Evolutionary conservation across 1,140 invertebrate genomes (phyloP).

Genomic region (Conus betulinus): DNA sequence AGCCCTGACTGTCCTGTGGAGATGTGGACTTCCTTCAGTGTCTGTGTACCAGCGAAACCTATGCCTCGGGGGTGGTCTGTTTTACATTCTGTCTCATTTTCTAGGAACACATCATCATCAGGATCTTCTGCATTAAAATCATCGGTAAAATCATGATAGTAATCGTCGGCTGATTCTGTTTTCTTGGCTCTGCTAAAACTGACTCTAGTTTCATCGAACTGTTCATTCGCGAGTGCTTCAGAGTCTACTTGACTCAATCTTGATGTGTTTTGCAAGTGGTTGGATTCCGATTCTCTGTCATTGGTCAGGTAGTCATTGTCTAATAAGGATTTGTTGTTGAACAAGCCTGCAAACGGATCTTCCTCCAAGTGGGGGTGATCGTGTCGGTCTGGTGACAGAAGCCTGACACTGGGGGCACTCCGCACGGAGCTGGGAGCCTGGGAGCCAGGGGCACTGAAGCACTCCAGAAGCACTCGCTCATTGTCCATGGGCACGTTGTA

Average conservation of each 20-base stretch:
- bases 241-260: neutral
- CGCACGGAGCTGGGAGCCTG: constrained; percentile 30
- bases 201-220: neutral
- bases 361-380: constrained; percentile 16
- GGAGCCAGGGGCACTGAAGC: constrained; percentile 28
- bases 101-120: neutral
- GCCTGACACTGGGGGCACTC: constrained; percentile 28
- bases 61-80: neutral
- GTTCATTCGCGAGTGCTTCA: neutral
- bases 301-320: neutral
- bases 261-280: neutral
- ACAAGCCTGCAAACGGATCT: constrained; percentile 18
- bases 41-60: neutral
- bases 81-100: neutral
- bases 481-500: constrained; percentile 35
- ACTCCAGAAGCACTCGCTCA: constrained; percentile 29
- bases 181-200: neutral
- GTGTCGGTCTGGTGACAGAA: constrained; percentile 13
- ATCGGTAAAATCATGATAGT: neutral
- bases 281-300: neutral
- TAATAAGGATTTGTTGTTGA: neutral
- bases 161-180: neutral
- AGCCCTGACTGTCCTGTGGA: neutral
- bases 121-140: neutral
- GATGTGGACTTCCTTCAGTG: neutral